Base-by-base conservation (phyloP, 2,797 vertebrate species). In the Enteromius fasciolatus region DNA sequence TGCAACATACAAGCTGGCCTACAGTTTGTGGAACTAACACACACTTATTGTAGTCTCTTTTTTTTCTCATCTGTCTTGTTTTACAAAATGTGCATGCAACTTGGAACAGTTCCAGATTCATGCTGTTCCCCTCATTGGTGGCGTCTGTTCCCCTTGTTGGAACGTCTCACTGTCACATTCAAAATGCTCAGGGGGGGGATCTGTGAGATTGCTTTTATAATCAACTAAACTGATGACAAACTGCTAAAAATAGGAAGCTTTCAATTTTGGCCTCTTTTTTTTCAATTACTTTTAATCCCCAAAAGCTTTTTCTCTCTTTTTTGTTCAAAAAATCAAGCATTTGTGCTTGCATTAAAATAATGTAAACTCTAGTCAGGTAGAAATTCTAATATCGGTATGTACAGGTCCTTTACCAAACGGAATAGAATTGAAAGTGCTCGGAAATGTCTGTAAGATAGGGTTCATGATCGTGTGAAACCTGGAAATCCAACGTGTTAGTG, bases 1-100 rank as follows among this genome's bases (percentile, higher is more conserved):
- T 99, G 98, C 98, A 98, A 99, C 97, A 97, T 96, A 98, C 97
- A 97, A 97, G 97, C 97, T 95, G 96, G 96, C 95, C 96, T 98
- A 95, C 94, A 91, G 92, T 93, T 97, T 95, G 96, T 97, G 96
- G 95, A 97, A 95, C 96, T 97, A 98, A 98, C 97, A 97, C 96
- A 97, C 91, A 91, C 93, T 93, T 87, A 92, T 91, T 93, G 92
- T 94, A 93, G 93, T 92, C 93, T 92, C 93, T 91, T 93, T 93
- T 39, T 92, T 92, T 88, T 92, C 93, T 92, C 91, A 89, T 93
- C 93, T 92, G 91, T 93, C 93, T 95, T 95, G 88, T 96, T 95
- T 96, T 96, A 96, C 93, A 97, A 97, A 98, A 97, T 89, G 84
- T 95, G 96, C 97, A 98, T 99, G 97, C 97, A 96, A 96, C 96